Base-by-base conservation (phyloP, 2,113 vertebrate species). In the Carassius carassius region DNA sequence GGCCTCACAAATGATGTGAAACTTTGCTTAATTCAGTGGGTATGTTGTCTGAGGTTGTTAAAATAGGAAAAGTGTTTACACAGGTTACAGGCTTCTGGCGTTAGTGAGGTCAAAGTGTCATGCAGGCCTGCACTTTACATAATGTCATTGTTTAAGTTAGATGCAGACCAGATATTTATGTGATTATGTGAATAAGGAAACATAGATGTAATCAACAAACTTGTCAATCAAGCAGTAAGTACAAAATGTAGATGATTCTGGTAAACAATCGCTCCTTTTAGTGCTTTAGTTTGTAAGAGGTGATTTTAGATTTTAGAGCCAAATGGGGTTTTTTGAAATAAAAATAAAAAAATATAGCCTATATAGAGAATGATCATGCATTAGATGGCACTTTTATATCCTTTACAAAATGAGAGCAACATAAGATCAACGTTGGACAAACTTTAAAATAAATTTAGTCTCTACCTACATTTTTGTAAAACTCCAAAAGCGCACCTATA, bases 1-100 rank as follows among this genome's bases (percentile, higher is more conserved):
- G 90, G 92, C 90, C 89, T 91, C 88, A 88, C 90, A 91, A 91
- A 92, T 86, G 89, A 91, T 77, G 90, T 86, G 72, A 85, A 84
- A 84, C 60, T 44, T 58, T 25, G 23, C 35, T 62, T 37, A 21
- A 80, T 88, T 19, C 91, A 92, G 91, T 90, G 75, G 90, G 89
- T 74, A 87, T 88, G 89, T 82, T 47, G 87, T 84, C 89, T 84
- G 77, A 63, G 85, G 73, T 63, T 74, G 83, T 91, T 88, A 87
- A 91, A 90, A 79, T 81, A 81, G 37, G 85, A 78, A 56, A 63
- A 73, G 78, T 86, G 83, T 80, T 76, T 85, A 51, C 54, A 78
- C 51, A 83, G 74, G 35, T 58, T 17, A 14, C 54, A 41, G 44
- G 74, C 14, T 76, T 75, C 72, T 77, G 67, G 49, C 80, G 63